Percentiles rank a stretch among this genome's conserved stretches.
phyloP scores from a whole-genome alignment of 2,888 invertebrate genomes.

The Rutpela maculata region DNA sequence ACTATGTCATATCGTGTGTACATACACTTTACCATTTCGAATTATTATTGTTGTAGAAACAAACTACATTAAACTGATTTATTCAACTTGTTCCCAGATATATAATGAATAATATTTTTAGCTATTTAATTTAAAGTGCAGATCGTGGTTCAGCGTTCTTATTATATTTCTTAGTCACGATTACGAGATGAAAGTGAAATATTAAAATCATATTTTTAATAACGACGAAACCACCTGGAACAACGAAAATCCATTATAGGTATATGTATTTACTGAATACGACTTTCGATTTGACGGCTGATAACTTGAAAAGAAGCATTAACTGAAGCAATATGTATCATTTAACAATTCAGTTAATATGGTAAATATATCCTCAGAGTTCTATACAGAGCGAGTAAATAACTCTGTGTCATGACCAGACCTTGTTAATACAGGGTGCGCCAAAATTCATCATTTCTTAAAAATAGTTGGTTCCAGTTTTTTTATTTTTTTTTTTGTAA shows the following conservation, averaged over 20 bases:
- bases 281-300: too few relatives aligned
- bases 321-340: too few relatives aligned
- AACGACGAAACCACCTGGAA: not conserved
- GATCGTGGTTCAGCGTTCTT: conserved; percentile 39
- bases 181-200: conserved; percentile 48
- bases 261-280: too few relatives aligned
- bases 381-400: too few relatives aligned
- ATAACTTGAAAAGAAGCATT: too few relatives aligned
- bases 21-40: not conserved
- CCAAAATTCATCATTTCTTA: too few relatives aligned
- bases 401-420: too few relatives aligned
- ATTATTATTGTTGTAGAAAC: not conserved
- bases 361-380: too few relatives aligned
- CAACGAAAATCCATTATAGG: not conserved
- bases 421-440: too few relatives aligned
- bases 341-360: too few relatives aligned
- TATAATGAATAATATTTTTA: not conserved
- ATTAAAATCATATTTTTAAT: conserved; percentile 29
- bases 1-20: not conserved
- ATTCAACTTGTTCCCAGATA: not conserved
- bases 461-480: too few relatives aligned
- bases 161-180: conserved; percentile 47
- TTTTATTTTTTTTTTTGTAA: too few relatives aligned
- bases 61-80: conserved; percentile 1
- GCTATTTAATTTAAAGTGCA: conserved; percentile 45